phyloP scores from a whole-genome alignment of 2,113 vertebrate species.

The Gyps fulvus region DNA sequence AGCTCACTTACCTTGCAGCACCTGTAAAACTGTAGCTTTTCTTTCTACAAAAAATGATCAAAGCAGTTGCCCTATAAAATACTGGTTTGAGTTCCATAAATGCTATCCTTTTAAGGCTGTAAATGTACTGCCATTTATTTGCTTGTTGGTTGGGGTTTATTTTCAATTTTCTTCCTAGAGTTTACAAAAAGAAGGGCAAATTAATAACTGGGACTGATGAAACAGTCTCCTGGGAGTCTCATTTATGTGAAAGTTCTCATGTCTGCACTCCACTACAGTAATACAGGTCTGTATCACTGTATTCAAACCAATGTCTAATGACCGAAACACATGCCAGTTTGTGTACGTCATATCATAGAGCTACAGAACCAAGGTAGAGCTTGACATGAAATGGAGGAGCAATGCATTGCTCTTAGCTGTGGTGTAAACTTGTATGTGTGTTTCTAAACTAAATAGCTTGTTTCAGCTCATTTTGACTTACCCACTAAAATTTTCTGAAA shows the following conservation, averaged over 20 bases:
- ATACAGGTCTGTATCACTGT: background rate
- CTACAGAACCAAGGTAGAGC: background rate
- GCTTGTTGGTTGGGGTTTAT: background rate
- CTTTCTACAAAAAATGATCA: background rate
- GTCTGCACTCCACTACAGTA: background rate
- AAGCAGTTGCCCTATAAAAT: background rate
- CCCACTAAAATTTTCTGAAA: background rate
- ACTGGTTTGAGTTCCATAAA: background rate
- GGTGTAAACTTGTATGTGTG: background rate
- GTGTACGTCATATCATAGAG: background rate
- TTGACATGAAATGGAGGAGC: background rate
- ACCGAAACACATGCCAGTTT: background rate
- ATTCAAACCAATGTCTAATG: background rate
- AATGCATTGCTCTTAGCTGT: background rate
- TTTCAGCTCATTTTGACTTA: background rate
- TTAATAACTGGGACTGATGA: background rate
- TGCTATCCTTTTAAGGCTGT: background rate
- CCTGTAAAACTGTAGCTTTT: background rate
- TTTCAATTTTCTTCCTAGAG: rapidly evolving
- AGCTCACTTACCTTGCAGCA: background rate
- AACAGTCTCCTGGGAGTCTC: background rate
- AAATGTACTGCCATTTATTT: background rate
- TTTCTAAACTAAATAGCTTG: background rate
- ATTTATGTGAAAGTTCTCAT: background rate
- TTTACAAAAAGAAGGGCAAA: background rate